Evolutionary conservation across 2,113 vertebrate species (phyloP).

Genomic region (Hydrochoerus hydrochaeris): DNA sequence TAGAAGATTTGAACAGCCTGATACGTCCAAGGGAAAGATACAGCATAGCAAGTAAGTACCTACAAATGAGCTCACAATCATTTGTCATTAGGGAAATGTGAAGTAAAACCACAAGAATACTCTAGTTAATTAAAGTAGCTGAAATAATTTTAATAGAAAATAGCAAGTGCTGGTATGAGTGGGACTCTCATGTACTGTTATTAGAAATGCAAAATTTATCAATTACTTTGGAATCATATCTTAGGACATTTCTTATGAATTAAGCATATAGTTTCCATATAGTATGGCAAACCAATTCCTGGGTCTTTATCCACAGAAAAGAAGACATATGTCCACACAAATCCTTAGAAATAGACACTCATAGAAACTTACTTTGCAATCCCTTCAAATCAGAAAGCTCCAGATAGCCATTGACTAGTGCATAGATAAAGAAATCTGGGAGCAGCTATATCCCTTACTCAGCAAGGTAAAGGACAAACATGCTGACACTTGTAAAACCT

Average conservation of each 20-base stretch:
- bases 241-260: not conserved
- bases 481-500: not conserved
- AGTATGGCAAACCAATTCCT: not conserved
- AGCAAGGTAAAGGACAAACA: not conserved
- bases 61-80: not conserved
- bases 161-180: not conserved
- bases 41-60: not conserved
- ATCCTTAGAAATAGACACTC: not conserved
- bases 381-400: not conserved
- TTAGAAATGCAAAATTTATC: not conserved
- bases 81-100: not conserved
- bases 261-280: not conserved
- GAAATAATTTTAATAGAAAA: not conserved
- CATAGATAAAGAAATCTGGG: not conserved
- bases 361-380: not conserved
- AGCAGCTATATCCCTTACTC: not conserved
- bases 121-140: not conserved
- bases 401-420: not conserved
- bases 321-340: not conserved
- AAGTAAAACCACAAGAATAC: not conserved
- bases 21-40: not conserved
- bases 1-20: not conserved
- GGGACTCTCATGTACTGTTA: not conserved
- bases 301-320: slow-evolving; percentile 22
- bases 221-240: not conserved